phyloP scores from a whole-genome alignment of 1,140 invertebrate species.

The Copidosoma floridanum region DNA sequence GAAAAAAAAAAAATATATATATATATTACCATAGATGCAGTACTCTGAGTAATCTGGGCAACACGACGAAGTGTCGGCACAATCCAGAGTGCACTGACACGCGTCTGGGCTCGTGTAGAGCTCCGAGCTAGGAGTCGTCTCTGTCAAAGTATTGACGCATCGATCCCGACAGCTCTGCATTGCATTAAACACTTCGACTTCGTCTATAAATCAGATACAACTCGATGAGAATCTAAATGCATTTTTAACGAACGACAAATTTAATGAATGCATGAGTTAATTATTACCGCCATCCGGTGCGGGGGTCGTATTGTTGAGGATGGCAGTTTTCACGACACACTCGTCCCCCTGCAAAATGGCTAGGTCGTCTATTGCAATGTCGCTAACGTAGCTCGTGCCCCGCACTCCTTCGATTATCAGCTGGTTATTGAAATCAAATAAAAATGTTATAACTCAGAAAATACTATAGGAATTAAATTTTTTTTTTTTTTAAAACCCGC shows the following conservation, averaged over 20 bases:
- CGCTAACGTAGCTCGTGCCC: slow-evolving; percentile 66
- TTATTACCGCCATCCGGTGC: slow-evolving; percentile 41
- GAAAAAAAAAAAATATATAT: too few relatives aligned
- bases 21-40: slow-evolving; percentile 52
- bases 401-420: slow-evolving; percentile 71
- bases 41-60: slow-evolving; percentile 55
- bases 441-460: too few relatives aligned
- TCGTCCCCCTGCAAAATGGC: slow-evolving; percentile 59
- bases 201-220: slow-evolving; percentile 35
- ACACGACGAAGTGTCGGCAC: slow-evolving; percentile 49
- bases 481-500: too few relatives aligned
- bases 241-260: too few relatives aligned
- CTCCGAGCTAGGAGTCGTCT: slow-evolving; percentile 27
- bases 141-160: slow-evolving; percentile 35
- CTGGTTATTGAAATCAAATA: slow-evolving; percentile 50
- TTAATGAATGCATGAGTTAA: too few relatives aligned
- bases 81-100: slow-evolving; percentile 53
- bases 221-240: too few relatives aligned
- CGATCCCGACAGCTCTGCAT: slow-evolving; percentile 47
- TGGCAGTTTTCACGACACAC: slow-evolving; percentile 35
- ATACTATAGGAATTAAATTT: too few relatives aligned
- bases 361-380: slow-evolving; percentile 75
- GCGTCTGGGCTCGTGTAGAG: slow-evolving; percentile 26
- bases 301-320: too few relatives aligned
- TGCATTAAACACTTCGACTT: slow-evolving; percentile 48